Percentiles rank a stretch among this genome's conserved stretches.
These are phyloP conservation scores for Drosophila robusta DNA, from an alignment of 2,888 invertebrate genomes.

Conservation along the genomic window DNA sequence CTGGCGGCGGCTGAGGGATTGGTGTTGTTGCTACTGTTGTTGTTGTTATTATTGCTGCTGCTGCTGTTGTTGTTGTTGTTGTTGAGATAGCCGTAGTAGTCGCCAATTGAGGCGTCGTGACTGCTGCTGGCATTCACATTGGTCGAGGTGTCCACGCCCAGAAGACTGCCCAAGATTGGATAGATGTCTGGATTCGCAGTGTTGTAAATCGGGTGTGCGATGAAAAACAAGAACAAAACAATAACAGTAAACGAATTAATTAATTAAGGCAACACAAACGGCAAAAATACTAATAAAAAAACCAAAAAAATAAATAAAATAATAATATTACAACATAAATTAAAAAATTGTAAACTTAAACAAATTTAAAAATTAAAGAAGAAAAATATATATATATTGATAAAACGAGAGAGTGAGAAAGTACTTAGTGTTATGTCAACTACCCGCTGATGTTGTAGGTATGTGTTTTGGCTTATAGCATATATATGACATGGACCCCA, in stretches of 20 bases:
- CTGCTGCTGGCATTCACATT: constrained; percentile 50
- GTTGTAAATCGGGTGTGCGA: constrained; percentile 19
- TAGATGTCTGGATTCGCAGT: constrained; percentile 79
- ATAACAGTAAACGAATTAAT: constrained; percentile 53
- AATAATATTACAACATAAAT: constrained; percentile 37
- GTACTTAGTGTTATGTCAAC: constrained; percentile 47
- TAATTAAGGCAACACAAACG: constrained; percentile 23
- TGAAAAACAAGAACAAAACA: constrained; percentile 51
- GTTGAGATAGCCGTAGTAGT: constrained; percentile 72
- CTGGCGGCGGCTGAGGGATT: constrained; percentile 9
- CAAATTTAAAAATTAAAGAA: constrained; percentile 3
- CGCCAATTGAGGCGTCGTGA: constrained; percentile 52
- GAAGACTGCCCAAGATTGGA: constrained; percentile 84
- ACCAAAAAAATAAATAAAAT: constrained; percentile 10
- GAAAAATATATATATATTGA: constrained; percentile 5
- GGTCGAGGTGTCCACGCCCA: constrained; percentile 83
- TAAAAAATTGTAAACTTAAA: constrained; percentile 32
- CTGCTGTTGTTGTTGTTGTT: constrained; percentile 55
- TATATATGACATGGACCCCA: constrained; percentile 39
- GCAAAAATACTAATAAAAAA: constrained; percentile 19
- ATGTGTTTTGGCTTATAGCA: constrained; percentile 17
- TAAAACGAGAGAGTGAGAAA: constrained; percentile 3
- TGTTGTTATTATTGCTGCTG: constrained; percentile 12
- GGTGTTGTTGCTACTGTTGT: constrained; percentile 18
- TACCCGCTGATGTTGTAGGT: constrained; percentile 31